Evolutionary conservation across 2,113 vertebrate genomes (phyloP), one percentile per base, ranked within the genome.

Genomic region (Austrofundulus limnaeus): DNA sequence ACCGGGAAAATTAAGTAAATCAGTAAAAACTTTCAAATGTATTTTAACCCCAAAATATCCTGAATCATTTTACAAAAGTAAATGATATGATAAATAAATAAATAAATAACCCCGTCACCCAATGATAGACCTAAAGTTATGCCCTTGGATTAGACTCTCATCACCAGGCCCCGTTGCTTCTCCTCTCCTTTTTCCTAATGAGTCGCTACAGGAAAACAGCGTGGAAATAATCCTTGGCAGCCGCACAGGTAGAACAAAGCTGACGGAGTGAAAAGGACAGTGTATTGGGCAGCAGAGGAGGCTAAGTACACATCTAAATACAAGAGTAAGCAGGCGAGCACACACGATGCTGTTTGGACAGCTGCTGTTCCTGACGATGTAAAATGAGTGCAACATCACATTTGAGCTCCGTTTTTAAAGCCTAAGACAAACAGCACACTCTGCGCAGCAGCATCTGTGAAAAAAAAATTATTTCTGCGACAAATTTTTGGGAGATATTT

Each of bases 221-320:
- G 24, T 74, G 81, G 78, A 88, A 86, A 86, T 85, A 88, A 86
- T 88, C 88, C 86, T 74, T 53, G 28, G 19, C 70, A 85, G 80
- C 87, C 86, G 87, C 86, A 90, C 86, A 89, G 89, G 81, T 86
- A 88, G 86, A 87, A 89, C 90, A 88, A 91, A 88, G 89, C 86
- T 73, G 57, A 77, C 34, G 74, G 69, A 85, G 85, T 85, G 86
- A 90, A 85, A 90, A 85, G 85, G 84, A 89, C 84, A 83, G 81
- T 87, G 85, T 81, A 69, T 23, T 85, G 73, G 85, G 82, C 81
- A 75, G 78, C 70, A 50, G 85, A 78, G 73, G 83, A 87, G 88
- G 82, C 85, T 92, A 90, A 91, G 90, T 77, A 91, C 90, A 92
- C 91, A 91, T 81, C 77, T 80, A 86, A 87, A 86, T 84, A 83